Evolutionary conservation across 2,113 vertebrate genomes (phyloP), one percentile per base, ranked within the genome.

Genomic region (Chaenocephalus aceratus): DNA sequence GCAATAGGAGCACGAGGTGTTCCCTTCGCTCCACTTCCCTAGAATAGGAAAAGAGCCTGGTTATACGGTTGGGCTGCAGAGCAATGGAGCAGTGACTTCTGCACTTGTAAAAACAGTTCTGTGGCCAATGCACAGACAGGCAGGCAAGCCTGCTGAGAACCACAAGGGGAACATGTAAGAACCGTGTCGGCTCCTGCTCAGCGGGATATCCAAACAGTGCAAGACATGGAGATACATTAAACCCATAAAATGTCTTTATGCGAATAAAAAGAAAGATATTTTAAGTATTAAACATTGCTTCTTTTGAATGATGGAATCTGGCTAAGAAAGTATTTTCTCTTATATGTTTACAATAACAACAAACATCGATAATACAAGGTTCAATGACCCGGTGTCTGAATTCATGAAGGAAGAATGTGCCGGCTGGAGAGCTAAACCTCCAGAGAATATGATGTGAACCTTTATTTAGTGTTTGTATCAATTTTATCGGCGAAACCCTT

Each of bases 61-160:
- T 94, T 93, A 90, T 86, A 94, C 82, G 91, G 90, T 88, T 91
- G 91, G 90, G 82, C 92, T 93, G 90, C 91, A 92, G 88, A 90
- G 92, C 91, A 93, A 94, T 93, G 91, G 91, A 93, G 92, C 94
- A 92, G 91, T 0, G 64, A 91, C 87, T 92, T 87, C 64, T 90
- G 84, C 91, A 94, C 93, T 94, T 94, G 93, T 93, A 93, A 93
- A 94, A 94, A 93, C 94, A 93, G 86, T 88, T 84, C 75, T 90
- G 91, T 68, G 87, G 91, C 90, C 88, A 90, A 78, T 15, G 80
- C 86, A 78, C 88, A 93, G 89, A 58, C 86, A 77, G 85, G 70
- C 83, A 84, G 86, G 68, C 87, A 84, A 75, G 78, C 86, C 79
- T 72, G 85, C 85, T 83, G 85, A 90, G 88, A 93, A 84, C 67